Evolutionary conservation across 2,888 invertebrate genomes (phyloP), one percentile per base, ranked within the genome.

Genomic region (Malachius bipustulatus): DNA sequence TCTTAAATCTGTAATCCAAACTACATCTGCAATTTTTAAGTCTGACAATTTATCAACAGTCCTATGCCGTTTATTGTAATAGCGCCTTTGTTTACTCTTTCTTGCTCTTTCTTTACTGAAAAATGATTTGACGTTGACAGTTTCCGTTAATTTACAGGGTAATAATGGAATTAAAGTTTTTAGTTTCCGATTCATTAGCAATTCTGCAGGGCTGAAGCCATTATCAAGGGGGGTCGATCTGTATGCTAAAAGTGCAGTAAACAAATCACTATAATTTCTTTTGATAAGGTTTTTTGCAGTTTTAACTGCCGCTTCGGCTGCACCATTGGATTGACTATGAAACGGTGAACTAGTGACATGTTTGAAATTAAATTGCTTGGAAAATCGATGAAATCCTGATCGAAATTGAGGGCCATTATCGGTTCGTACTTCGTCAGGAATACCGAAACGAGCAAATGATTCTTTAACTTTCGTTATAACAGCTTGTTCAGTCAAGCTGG

Each of bases 341-440:
- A 28, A 34, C 27, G 40, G 38, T 12, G 38, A 19, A 8, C 19
- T 30, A 14, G 38, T 36, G 2, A 31, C 31, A 24, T 38, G 35
- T 9, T 16, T 30, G 26, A 40, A 40, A 8, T 26, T n/a, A 14
- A 32, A n/a, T 15, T 35, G 4, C 10, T 24, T 10, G 4, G 29
- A 9, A 12, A 31, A 31, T 8, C 13, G 12, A 10, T 4, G 9
- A 14, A 31, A 31, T 19, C 30, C 33, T n/a, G 38, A 16, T 14
- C 16, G 16, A 26, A 41, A 32, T 9, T 35, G 38, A 11, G 38
- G 41, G n/a, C 34, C 41, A 32, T 36, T 36, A 26, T 41, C 38
- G 4, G 26, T 36, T 8, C 39, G 32, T 13, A 32, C 26, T 4
- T 11, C 14, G n/a, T 33, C 28, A 6, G 41, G 31, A 24, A 41